phyloP scores from a whole-genome alignment of 2,888 invertebrate species.

The Resseliella maxima region DNA sequence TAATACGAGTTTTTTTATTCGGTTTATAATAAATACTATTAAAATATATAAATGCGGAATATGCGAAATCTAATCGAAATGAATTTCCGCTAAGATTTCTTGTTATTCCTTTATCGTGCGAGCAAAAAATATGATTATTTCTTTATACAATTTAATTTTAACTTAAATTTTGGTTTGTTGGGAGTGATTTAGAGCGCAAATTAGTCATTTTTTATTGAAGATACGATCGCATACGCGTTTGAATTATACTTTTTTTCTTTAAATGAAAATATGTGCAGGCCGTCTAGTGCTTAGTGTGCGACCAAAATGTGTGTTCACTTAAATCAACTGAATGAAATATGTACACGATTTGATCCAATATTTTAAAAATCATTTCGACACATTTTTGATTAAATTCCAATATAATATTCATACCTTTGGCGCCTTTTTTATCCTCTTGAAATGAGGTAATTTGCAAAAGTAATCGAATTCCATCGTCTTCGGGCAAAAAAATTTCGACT shows the following conservation, averaged over 20 bases:
- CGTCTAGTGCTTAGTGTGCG: no score
- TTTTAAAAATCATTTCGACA: no score
- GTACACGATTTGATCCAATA: slow-evolving; percentile 28
- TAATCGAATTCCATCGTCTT: slow-evolving; percentile 89
- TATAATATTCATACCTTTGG: no score
- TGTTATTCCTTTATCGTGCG: neutral
- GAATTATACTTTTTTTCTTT: no score
- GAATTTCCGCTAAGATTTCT: neutral
- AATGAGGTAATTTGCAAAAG: slow-evolving; percentile 84
- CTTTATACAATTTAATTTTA: neutral
- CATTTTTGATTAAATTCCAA: no score
- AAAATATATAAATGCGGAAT: no score
- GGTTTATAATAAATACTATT: no score
- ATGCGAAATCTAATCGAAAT: neutral
- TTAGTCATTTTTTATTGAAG: neutral
- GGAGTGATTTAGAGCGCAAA: slow-evolving; percentile 17
- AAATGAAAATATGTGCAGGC: no score
- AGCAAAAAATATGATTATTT: no score
- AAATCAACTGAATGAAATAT: neutral
- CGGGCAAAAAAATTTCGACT: slow-evolving; percentile 92
- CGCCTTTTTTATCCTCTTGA: slow-evolving; percentile 79
- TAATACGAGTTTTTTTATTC: no score
- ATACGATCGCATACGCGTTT: no score
- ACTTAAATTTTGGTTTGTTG: neutral
- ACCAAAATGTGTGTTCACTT: neutral